Conservation (phyloP, 2,888 invertebrate species). For the Strigamia maritima region DNA sequence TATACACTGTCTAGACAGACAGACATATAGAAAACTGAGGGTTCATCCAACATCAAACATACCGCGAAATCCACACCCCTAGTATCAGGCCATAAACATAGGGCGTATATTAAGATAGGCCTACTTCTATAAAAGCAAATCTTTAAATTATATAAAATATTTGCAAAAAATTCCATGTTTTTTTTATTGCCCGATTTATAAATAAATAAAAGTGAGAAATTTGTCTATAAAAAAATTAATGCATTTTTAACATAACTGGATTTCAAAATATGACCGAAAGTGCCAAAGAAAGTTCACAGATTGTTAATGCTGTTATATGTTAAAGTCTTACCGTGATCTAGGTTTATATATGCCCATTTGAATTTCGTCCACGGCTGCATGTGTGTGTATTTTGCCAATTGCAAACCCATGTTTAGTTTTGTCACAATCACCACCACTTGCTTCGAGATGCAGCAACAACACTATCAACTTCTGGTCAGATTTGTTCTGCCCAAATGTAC, state of each 20-base stretch:
- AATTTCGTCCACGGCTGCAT: neutral
- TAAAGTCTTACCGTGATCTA: neutral
- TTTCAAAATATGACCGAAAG: too few species aligned
- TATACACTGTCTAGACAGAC: conserved; percentile 15
- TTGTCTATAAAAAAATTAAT: too few species aligned
- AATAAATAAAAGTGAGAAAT: too few species aligned
- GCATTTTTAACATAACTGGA: too few species aligned
- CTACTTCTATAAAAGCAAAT: neutral
- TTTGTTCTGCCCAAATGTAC: neutral
- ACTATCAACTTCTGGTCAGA: neutral
- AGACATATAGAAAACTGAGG: neutral
- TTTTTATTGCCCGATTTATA: too few species aligned
- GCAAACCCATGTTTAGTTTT: neutral
- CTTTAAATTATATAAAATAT: neutral
- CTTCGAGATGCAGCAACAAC: neutral
- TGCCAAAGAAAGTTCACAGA: too few species aligned
- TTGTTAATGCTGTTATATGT: too few species aligned
- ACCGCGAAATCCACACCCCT: conserved; percentile 10
- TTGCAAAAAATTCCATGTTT: too few species aligned
- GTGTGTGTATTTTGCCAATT: neutral
- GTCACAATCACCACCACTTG: neutral
- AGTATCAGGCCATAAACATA: neutral
- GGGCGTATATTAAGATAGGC: neutral
- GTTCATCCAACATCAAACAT: neutral
- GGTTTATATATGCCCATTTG: neutral